Percentiles rank a stretch among this genome's conserved stretches.
Conservation (phyloP, 1,140 invertebrate species). For the Chrysomallon squamiferum region DNA sequence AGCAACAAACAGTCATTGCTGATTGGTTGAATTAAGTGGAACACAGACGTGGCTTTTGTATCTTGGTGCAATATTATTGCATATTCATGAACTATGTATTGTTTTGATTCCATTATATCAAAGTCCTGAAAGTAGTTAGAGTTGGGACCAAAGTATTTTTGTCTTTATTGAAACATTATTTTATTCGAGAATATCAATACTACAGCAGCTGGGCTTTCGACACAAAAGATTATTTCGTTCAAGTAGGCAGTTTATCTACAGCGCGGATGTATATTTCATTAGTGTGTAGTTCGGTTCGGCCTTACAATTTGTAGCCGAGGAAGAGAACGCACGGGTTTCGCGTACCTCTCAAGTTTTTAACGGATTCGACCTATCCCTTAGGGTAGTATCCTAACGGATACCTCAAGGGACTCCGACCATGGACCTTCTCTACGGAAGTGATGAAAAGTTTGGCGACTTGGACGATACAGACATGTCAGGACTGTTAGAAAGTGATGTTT, state of each 20-base stretch:
- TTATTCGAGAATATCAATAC: neutral
- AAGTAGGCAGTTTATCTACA: neutral
- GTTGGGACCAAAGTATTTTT: neutral
- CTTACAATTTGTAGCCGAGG: constrained; percentile 1
- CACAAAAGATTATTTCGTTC: neutral
- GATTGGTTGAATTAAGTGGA: constrained; percentile 3
- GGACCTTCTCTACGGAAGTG: constrained; percentile 56
- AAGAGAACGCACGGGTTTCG: constrained; percentile 3
- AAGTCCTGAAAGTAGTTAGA: neutral
- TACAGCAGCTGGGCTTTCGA: neutral
- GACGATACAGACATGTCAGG: constrained; percentile 48
- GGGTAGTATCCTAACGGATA: constrained; percentile 31
- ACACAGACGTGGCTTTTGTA: constrained; percentile 12
- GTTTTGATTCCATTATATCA: neutral
- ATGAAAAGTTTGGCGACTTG: constrained; percentile 50
- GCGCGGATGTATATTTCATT: constrained; percentile 5
- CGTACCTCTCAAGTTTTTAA: constrained; percentile 12
- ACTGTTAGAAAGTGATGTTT: constrained; percentile 48
- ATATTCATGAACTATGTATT: constrained; percentile 15
- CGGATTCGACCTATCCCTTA: constrained; percentile 46
- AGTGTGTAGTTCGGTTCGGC: constrained; percentile 9
- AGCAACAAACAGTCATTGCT: neutral
- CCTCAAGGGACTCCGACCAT: constrained; percentile 51
- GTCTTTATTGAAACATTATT: neutral
- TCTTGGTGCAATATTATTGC: constrained; percentile 5